Conservation (phyloP, 2,888 invertebrate species). For the Trichopoda pennipes region DNA sequence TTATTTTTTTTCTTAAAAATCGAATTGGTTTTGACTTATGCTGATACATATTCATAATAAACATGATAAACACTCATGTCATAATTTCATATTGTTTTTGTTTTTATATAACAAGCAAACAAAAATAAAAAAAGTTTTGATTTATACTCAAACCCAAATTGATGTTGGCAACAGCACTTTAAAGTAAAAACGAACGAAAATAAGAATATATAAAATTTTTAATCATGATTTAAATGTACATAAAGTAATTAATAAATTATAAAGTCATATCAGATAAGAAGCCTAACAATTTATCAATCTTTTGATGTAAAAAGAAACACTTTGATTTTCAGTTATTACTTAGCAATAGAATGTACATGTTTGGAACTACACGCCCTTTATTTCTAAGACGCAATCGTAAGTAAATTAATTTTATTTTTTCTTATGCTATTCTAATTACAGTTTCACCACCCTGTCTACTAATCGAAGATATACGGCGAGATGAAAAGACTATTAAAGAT, state of each 20-base stretch:
- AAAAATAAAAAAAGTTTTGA: neutral
- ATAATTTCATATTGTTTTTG: slow-evolving; percentile 15
- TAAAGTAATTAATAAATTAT: slow-evolving; percentile 34
- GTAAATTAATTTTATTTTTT: slow-evolving; percentile 31
- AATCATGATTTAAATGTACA: slow-evolving; percentile 32
- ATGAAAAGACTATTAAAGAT: slow-evolving; percentile 89
- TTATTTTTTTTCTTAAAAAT: slow-evolving; percentile 36
- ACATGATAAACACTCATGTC: slow-evolving; percentile 22
- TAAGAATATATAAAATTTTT: slow-evolving; percentile 6
- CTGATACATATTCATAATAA: slow-evolving; percentile 47
- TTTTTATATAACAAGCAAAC: neutral
- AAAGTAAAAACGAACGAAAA: neutral
- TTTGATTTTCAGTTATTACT: neutral
- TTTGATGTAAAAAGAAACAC: slow-evolving; percentile 7
- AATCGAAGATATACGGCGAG: slow-evolving; percentile 82
- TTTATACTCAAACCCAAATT: slow-evolving; percentile 17
- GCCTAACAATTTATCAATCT: neutral
- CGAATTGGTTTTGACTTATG: slow-evolving; percentile 42
- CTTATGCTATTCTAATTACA: slow-evolving; percentile 66
- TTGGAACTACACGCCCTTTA: slow-evolving; percentile 19
- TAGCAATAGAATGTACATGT: neutral
- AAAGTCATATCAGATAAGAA: neutral
- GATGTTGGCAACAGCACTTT: neutral
- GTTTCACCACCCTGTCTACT: slow-evolving; percentile 78
- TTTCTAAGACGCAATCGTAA: slow-evolving; percentile 16